phyloP scores from a whole-genome alignment of 2,113 vertebrate genomes.

The Syngnathus scovelli region DNA sequence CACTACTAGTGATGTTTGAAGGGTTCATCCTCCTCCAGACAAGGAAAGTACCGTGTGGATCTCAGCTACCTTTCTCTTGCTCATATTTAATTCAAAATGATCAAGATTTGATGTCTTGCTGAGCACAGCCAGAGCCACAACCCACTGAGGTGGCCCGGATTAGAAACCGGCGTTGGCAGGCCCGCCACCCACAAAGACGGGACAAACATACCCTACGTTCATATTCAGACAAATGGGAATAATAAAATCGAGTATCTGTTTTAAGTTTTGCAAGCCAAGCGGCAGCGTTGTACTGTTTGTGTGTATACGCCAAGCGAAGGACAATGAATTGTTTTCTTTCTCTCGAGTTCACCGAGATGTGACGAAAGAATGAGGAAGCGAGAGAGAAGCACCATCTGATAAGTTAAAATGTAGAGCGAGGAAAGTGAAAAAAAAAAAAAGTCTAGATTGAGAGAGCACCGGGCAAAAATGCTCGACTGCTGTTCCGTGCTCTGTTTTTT shows the following conservation, averaged over 20 bases:
- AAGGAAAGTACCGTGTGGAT: background rate
- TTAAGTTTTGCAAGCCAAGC: constrained; percentile 27
- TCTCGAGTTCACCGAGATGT: constrained; percentile 60
- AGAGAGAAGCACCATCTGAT: constrained; percentile 23
- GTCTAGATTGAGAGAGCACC: constrained; percentile 31
- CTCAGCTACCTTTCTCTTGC: background rate
- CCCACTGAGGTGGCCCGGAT: constrained; percentile 64
- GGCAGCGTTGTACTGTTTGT: constrained; percentile 38
- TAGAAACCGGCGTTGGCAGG: constrained; percentile 63
- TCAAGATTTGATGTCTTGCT: constrained; percentile 44
- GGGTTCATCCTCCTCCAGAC: background rate
- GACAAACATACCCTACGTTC: constrained; percentile 36
- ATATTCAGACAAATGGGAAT: constrained; percentile 15
- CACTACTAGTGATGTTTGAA: background rate
- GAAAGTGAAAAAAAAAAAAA: constrained; percentile 21
- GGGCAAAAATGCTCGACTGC: constrained; percentile 44
- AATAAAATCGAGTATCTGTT: background rate
- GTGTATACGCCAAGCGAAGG: constrained; percentile 59
- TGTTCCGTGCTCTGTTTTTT: constrained; percentile 35
- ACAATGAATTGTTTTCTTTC: constrained; percentile 52
- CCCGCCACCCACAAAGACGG: constrained; percentile 56
- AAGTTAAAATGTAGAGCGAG: constrained; percentile 37
- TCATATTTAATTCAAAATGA: constrained; percentile 19
- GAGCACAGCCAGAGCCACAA: constrained; percentile 57
- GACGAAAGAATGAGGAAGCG: constrained; percentile 31